These are phyloP conservation scores for Amia ocellicauda DNA, from an alignment of 2,113 vertebrate genomes.

Conservation along the genomic window DNA sequence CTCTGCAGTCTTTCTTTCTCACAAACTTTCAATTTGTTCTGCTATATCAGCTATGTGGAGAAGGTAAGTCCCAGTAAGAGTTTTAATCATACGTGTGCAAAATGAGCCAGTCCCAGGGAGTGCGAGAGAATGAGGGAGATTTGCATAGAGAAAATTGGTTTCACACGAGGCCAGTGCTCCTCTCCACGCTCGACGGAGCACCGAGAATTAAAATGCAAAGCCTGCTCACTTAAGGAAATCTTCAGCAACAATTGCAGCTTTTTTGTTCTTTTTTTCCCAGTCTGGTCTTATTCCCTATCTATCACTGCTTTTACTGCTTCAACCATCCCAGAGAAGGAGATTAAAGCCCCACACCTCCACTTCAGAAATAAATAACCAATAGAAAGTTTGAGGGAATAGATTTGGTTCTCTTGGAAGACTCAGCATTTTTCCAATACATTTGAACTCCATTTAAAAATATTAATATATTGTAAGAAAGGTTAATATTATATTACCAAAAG, in stretches of 20 bases:
- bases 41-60: conserved; percentile 23
- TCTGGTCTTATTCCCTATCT: neutral
- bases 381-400: no score
- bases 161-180: conserved; percentile 25
- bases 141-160: conserved; percentile 28
- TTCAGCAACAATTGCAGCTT: conserved; percentile 8
- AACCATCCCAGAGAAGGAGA: no score
- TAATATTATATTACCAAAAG: no score
- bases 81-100: conserved; percentile 32
- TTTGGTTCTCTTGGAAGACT: no score
- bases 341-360: no score
- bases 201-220: conserved; percentile 32
- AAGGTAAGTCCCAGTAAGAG: conserved; percentile 25
- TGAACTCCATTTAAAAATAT: no score
- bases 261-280: neutral
- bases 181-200: conserved; percentile 22
- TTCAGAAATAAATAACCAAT: no score
- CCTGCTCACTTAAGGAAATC: conserved; percentile 29
- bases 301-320: neutral
- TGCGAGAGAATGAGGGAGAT: conserved; percentile 13
- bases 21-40: conserved; percentile 33
- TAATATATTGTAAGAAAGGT: no score
- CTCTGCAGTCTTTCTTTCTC: neutral
- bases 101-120: conserved; percentile 17
- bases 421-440: no score